These are phyloP conservation scores for Epizoanthus fatuus DNA, from an alignment of 92 coral and sea anemone genomes.

Conservation along the genomic window DNA sequence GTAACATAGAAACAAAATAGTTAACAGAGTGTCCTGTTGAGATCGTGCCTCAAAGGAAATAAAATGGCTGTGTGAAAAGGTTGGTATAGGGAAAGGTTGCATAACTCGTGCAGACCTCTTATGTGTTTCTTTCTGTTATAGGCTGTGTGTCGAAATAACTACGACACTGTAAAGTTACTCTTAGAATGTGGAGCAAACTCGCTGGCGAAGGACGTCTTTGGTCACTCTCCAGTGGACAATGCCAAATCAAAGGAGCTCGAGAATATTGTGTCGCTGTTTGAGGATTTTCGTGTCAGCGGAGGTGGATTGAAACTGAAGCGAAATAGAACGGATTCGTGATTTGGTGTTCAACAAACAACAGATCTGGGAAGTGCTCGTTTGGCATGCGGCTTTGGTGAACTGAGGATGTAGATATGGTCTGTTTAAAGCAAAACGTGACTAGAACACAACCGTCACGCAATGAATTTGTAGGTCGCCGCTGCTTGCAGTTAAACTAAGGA, in stretches of 20 bases:
- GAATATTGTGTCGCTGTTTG: conserved; percentile 70
- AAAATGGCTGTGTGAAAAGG: too few relatives aligned
- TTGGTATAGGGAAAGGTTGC: too few relatives aligned
- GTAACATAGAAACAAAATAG: too few relatives aligned
- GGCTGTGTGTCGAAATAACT: conserved; percentile 94
- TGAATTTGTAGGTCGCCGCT: too few relatives aligned
- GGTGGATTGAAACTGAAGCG: background rate
- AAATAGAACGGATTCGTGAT: conserved; percentile 9
- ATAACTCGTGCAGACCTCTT: too few relatives aligned
- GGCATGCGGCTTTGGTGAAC: background rate
- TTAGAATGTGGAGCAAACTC: conserved; percentile 81
- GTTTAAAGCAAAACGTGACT: too few relatives aligned
- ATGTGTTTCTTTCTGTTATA: conserved; percentile 7
- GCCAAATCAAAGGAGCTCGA: conserved; percentile 72
- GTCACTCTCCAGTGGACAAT: conserved; percentile 85
- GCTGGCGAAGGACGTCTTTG: conserved; percentile 78
- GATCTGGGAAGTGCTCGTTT: conserved; percentile 1
- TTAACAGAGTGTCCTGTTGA: too few relatives aligned
- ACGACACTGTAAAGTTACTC: conserved; percentile 83
- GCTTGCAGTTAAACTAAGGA: too few relatives aligned
- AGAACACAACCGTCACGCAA: too few relatives aligned
- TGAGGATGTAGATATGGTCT: too few relatives aligned
- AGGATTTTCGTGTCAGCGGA: conserved; percentile 54
- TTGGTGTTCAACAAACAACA: background rate
- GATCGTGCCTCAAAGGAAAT: too few relatives aligned